Conservation (phyloP, 2,888 invertebrate species). For the Lymantria dispar region DNA sequence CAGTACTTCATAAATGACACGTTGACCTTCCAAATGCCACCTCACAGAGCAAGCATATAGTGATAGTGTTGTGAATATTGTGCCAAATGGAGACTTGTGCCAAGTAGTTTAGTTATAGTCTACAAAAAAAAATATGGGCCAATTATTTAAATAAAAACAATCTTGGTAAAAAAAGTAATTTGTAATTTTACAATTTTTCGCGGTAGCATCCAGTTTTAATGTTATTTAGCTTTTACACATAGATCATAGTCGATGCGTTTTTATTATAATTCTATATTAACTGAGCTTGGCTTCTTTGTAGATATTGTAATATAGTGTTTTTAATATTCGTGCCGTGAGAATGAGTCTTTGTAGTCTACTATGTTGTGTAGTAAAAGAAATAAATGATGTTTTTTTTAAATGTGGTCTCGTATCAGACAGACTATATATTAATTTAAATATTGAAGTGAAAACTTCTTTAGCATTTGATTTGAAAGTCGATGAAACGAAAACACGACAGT, state of each 20-base stretch:
- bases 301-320: constrained; percentile 58
- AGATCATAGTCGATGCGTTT: constrained; percentile 50
- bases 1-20: constrained; percentile 74
- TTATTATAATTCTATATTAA: constrained; percentile 46
- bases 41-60: constrained; percentile 77
- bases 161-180: constrained; percentile 14
- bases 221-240: constrained; percentile 69
- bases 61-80: constrained; percentile 33
- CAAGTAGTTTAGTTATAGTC: constrained; percentile 28
- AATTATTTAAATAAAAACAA: constrained; percentile 52
- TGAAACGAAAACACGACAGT: too few relatives aligned
- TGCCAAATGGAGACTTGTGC: constrained; percentile 35
- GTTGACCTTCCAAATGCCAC: constrained; percentile 69
- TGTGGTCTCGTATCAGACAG: not conserved
- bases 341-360: constrained; percentile 24
- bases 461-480: too few relatives aligned
- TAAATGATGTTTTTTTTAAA: not conserved
- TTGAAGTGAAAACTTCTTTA: too few relatives aligned
- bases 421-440: too few relatives aligned
- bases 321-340: constrained; percentile 35
- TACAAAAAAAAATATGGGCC: constrained; percentile 58
- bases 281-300: constrained; percentile 68
- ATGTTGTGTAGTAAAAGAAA: constrained; percentile 12
- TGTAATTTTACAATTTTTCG: constrained; percentile 60
- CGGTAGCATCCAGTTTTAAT: constrained; percentile 50